Evolutionary conservation across 2,113 vertebrate genomes (phyloP).

Genomic region (Hemiprocne comata): DNA sequence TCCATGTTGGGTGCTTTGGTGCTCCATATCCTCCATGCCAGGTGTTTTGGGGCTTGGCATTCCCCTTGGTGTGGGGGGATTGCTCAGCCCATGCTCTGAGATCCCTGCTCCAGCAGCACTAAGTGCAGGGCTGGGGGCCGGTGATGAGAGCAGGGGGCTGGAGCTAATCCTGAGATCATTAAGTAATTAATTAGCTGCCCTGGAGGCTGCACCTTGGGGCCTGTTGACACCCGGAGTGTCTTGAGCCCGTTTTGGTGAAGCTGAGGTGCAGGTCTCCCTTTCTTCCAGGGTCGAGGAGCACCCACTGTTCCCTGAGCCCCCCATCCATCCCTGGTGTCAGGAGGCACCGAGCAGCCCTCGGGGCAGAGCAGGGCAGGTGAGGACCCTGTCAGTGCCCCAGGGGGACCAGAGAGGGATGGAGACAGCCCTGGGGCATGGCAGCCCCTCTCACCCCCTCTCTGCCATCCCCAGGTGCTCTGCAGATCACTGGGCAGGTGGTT

Average conservation of each 20-base stretch:
- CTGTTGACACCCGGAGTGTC: fast-evolving
- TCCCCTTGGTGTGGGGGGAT: background rate
- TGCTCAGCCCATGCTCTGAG: background rate
- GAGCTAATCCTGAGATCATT: background rate
- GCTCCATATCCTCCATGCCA: no score
- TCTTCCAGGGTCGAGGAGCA: slow-evolving; percentile 19
- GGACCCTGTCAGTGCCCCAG: background rate
- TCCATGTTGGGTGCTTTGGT: no score
- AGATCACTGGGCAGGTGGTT: fast-evolving
- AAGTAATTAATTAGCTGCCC: background rate
- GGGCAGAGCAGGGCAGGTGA: slow-evolving; percentile 49
- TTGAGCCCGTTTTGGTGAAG: fast-evolving
- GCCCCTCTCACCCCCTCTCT: background rate
- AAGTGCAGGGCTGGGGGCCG: background rate
- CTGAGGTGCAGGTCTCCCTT: background rate
- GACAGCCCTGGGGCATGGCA: background rate
- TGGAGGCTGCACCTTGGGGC: background rate
- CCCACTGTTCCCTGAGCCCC: background rate
- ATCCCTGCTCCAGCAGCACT: background rate
- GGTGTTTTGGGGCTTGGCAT: background rate
- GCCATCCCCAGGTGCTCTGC: background rate
- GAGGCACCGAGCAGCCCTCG: background rate
- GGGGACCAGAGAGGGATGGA: background rate
- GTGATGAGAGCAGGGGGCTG: fast-evolving
- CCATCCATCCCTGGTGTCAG: background rate